Conservation (phyloP, 2,888 invertebrate species). For the Ectobius pallidus region DNA sequence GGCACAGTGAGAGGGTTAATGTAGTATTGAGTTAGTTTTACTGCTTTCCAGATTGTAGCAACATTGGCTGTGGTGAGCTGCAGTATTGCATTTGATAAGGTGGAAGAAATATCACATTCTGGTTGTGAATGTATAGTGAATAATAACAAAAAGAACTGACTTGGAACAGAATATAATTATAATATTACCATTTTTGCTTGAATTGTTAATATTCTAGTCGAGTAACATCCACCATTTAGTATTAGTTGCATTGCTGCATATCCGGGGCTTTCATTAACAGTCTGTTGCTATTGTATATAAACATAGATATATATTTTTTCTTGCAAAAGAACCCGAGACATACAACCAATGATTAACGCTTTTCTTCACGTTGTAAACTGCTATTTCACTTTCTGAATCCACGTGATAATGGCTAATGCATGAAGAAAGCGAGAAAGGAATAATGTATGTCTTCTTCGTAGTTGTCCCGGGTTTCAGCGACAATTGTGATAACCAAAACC, state of each 20-base stretch:
- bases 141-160: not conserved
- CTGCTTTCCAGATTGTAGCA: too few species aligned
- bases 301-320: slow-evolving; percentile 24
- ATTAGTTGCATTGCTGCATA: slow-evolving; percentile 27
- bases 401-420: too few species aligned
- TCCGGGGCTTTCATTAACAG: slow-evolving; percentile 21
- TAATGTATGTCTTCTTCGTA: not conserved
- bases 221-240: slow-evolving; percentile 27
- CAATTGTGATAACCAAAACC: slow-evolving; percentile 26
- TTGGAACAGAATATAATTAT: not conserved
- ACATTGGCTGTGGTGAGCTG: slow-evolving; percentile 40
- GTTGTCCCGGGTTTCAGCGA: slow-evolving; percentile 14
- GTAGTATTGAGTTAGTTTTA: too few species aligned
- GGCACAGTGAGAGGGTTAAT: too few species aligned
- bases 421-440: not conserved
- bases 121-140: slow-evolving; percentile 18
- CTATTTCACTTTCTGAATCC: not conserved
- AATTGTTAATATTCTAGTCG: slow-evolving; percentile 36
- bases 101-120: slow-evolving; percentile 4
- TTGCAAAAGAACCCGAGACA: slow-evolving; percentile 22
- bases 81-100: slow-evolving; percentile 32
- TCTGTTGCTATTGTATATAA: slow-evolving; percentile 23
- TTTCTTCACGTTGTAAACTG: not conserved
- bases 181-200: slow-evolving; percentile 27
- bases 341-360: not conserved